These are phyloP conservation scores for Acleris literana DNA, from an alignment of 2,888 invertebrate genomes.

Conservation along the genomic window DNA sequence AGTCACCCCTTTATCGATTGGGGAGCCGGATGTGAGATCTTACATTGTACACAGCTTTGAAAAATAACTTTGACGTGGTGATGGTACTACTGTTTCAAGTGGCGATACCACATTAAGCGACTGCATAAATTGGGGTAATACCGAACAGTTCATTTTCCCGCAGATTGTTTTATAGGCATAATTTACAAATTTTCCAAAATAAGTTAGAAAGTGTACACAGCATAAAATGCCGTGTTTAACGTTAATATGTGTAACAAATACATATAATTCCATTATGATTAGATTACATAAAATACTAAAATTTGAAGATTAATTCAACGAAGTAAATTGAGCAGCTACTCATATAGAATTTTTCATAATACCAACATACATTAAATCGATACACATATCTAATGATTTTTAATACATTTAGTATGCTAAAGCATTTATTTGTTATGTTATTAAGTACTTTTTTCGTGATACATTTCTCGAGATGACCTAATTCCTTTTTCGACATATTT, in stretches of 20 bases:
- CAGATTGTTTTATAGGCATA: too few species aligned
- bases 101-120: too few species aligned
- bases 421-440: constrained; percentile 2
- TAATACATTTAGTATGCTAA: constrained; percentile 12
- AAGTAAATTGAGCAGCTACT: constrained; percentile 34
- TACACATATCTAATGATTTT: constrained; percentile 6
- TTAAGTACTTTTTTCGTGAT: constrained; percentile 3
- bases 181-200: too few species aligned
- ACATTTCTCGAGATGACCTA: too few species aligned
- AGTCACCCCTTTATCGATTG: too few species aligned
- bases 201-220: too few species aligned
- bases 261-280: background rate
- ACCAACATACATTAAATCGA: constrained; percentile 12
- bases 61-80: background rate
- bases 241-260: background rate
- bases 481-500: too few species aligned
- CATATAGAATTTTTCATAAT: constrained; percentile 18
- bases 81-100: too few species aligned
- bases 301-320: constrained; percentile 22
- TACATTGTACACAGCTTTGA: background rate
- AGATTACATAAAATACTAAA: constrained; percentile 9
- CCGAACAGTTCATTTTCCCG: too few species aligned
- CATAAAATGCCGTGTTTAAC: too few species aligned
- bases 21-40: constrained; percentile 2
- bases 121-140: too few species aligned